Percentiles rank a stretch among this genome's conserved stretches.
These are phyloP conservation scores for Hydriomena furcata DNA, from an alignment of 2,888 invertebrate genomes.

Conservation along the genomic window DNA sequence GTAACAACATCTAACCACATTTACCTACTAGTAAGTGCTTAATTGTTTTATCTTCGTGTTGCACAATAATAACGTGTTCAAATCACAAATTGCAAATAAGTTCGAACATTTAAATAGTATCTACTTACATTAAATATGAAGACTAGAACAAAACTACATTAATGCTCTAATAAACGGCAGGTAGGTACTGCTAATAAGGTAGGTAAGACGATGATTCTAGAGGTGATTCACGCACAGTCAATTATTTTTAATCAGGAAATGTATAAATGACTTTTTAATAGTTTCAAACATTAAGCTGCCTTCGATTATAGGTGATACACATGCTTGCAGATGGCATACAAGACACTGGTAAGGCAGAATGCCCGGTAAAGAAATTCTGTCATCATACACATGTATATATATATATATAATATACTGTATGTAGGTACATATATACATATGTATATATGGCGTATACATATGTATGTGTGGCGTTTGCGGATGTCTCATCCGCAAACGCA, in stretches of 20 bases:
- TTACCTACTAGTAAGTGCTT: conserved; percentile 7
- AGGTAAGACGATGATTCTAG: conserved; percentile 10
- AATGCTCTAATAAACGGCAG: conserved; percentile 31
- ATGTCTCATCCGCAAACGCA: too few relatives aligned
- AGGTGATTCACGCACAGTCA: background rate
- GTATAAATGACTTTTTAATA: conserved; percentile 11
- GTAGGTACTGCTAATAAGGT: conserved; percentile 18
- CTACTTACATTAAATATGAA: conserved; percentile 56
- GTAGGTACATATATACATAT: too few relatives aligned
- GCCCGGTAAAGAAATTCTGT: too few relatives aligned
- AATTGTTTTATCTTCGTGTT: conserved; percentile 6
- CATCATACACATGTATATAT: too few relatives aligned
- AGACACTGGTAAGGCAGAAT: too few relatives aligned
- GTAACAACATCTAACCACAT: conserved; percentile 20
- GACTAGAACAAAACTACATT: conserved; percentile 62
- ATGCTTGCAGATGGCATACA: too few relatives aligned
- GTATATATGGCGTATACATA: too few relatives aligned
- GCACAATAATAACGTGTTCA: conserved; percentile 62
- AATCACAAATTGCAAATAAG: conserved; percentile 60
- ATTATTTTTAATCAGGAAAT: conserved; percentile 2
- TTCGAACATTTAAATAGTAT: conserved; percentile 46
- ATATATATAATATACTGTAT: too few relatives aligned
- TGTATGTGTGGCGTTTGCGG: too few relatives aligned
- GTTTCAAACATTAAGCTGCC: conserved; percentile 12
- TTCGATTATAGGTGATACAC: too few relatives aligned